Evolutionary conservation across 2,797 vertebrate species (phyloP).

Genomic region (Erethizon dorsatum): DNA sequence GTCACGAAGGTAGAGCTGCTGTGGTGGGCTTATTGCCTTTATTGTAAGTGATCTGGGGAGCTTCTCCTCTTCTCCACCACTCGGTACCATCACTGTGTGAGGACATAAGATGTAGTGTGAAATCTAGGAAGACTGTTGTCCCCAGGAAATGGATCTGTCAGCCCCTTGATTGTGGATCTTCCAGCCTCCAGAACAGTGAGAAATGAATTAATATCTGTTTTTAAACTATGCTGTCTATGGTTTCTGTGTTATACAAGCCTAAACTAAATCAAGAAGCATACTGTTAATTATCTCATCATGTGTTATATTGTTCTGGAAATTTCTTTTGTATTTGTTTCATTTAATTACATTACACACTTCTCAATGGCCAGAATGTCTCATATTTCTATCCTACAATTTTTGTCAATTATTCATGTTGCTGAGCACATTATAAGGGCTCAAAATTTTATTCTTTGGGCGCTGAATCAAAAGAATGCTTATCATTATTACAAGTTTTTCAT

Average conservation of each 20-base stretch:
- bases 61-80: background rate
- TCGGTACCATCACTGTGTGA: background rate
- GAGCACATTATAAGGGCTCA: background rate
- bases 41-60: no score
- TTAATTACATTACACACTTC: background rate
- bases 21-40: background rate
- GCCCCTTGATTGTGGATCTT: no score
- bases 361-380: background rate
- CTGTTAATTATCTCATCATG: background rate
- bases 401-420: background rate
- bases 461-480: slow-evolving; percentile 9
- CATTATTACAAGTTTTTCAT: background rate
- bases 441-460: background rate
- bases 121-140: background rate
- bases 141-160: background rate
- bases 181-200: background rate
- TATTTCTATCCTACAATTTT: background rate
- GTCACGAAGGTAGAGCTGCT: background rate
- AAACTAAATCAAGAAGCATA: background rate
- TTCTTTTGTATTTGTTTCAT: background rate
- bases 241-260: background rate
- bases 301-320: background rate
- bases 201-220: background rate
- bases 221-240: background rate
- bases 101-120: background rate